Evolutionary conservation across 2,797 vertebrate genomes (phyloP).

Genomic region (Smutsia temminckii): DNA sequence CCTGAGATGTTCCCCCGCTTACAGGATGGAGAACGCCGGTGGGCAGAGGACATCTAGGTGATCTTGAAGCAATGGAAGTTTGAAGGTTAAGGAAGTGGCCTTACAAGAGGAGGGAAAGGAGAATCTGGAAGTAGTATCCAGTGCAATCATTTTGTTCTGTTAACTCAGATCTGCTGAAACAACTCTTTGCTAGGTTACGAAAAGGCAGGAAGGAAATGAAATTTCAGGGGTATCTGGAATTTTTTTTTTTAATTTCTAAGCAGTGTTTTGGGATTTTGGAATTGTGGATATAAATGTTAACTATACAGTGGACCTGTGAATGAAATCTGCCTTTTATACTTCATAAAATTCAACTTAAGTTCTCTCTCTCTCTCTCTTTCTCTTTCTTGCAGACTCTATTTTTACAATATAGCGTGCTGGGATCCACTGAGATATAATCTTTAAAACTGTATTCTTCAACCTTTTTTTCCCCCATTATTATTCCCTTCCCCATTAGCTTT

Average conservation of each 20-base stretch:
- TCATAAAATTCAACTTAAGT: background rate
- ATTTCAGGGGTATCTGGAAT: background rate
- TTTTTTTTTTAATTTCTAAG: background rate
- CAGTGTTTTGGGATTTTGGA: background rate
- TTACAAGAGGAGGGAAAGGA: too few relatives aligned
- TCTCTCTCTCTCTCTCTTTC: rapidly evolving
- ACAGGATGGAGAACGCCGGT: background rate
- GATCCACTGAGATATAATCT: background rate
- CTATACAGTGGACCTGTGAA: background rate
- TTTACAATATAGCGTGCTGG: background rate
- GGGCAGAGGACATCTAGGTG: background rate
- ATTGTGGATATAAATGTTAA: background rate
- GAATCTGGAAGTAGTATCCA: background rate
- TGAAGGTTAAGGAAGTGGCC: background rate
- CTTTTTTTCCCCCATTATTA: background rate
- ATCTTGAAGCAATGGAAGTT: background rate
- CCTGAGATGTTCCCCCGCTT: background rate
- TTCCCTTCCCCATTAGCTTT: background rate
- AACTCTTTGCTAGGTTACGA: background rate
- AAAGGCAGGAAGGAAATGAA: background rate
- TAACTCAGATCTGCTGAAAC: background rate
- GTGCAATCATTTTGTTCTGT: background rate
- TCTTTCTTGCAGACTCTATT: background rate
- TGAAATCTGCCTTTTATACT: background rate
- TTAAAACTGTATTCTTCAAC: background rate